These are phyloP conservation scores for Tetranychus piercei DNA, from an alignment of 2,888 invertebrate genomes.

Conservation along the genomic window DNA sequence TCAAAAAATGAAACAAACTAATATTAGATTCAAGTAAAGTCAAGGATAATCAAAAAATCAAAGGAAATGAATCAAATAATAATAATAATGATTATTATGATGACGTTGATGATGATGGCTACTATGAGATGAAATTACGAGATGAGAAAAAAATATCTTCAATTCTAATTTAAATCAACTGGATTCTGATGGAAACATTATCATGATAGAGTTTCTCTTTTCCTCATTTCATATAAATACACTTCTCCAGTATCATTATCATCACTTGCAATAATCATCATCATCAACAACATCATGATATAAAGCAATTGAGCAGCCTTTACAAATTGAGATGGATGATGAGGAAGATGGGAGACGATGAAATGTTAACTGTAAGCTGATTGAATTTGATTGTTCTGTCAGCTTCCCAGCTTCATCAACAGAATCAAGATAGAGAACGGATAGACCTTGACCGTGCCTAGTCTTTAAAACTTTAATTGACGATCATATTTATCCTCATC, in stretches of 20 bases:
- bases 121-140: too few species aligned
- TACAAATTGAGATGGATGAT: not conserved
- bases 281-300: too few species aligned
- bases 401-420: not conserved
- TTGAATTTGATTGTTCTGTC: not conserved
- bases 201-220: too few species aligned
- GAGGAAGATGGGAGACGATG: not conserved
- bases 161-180: too few species aligned
- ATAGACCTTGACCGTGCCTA: not conserved
- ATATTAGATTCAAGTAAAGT: not conserved
- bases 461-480: not conserved
- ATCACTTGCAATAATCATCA: too few species aligned
- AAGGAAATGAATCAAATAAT: too few species aligned
- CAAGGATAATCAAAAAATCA: not conserved
- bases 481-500: not conserved
- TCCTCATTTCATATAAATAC: too few species aligned
- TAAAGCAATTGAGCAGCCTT: not conserved
- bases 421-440: not conserved
- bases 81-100: too few species aligned
- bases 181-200: too few species aligned
- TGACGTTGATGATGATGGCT: too few species aligned
- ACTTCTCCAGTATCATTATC: too few species aligned
- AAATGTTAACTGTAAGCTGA: not conserved
- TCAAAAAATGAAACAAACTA: not conserved
- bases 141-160: too few species aligned